Evolutionary conservation across 2,888 invertebrate species (phyloP), one percentile per base, ranked within the genome.

Genomic region (Catocala nupta): DNA sequence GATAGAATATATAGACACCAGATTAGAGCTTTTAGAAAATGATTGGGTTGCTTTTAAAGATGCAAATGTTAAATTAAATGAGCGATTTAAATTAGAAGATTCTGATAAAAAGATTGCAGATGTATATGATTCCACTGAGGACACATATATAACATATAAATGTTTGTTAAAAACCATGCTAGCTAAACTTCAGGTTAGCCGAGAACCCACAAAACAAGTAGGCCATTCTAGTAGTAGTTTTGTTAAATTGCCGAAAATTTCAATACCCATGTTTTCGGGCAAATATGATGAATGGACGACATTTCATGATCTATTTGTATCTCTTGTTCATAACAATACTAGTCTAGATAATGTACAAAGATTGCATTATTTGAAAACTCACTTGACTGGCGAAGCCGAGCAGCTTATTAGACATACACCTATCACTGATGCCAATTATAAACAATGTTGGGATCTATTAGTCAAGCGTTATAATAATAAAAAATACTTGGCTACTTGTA

Each of bases 401-500:
- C 73, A 71, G 25, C 49, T 81, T 5, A 52, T 77, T 8, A 51
- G 77, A 5, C 68, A 78, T 39, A 68, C 70, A 1, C 72, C 73
- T 0, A 64, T 81, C 7, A 72, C 73, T 1, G 70, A 59, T 11
- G 63, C 65, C 5, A 78, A 71, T 47, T 80, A 76, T 36, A 47
- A 43, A 0, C 53, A 65, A 13, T 75, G 70, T 60, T 79, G 75
- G 78, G 54, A 57, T 42, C 49, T 59, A 6, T 65, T 79, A 53
- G 55, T 69, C 5, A 63, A 54, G 12, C 57, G 77, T 6, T 78
- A 76, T 50, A 71, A 62, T 33, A 75, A 78, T 49, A 78, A 73
- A 57, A 78, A 73, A 57, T 76, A 68, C 51, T 43, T 78, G 2
- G 52, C 63, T 0, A 72, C 71, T 55, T 63, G 66, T 57, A 73